Conservation (phyloP, 2,113 vertebrate genomes). For the Peucedramus taeniatus region DNA sequence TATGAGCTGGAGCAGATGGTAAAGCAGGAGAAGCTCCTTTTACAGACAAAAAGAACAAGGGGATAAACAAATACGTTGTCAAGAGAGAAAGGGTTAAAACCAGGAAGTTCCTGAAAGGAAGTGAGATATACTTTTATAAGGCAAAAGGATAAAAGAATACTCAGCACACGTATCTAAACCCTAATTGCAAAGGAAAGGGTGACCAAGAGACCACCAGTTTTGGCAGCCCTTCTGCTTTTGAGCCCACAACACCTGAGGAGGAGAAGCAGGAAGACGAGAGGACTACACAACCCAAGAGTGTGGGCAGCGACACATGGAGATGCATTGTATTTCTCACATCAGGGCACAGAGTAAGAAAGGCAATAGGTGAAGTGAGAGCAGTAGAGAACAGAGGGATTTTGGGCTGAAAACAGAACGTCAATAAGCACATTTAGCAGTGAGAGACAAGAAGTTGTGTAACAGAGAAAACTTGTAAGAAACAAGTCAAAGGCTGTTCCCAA, state of each 20-base stretch:
- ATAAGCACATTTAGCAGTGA: neutral
- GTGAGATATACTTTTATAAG: neutral
- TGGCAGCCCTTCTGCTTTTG: neutral
- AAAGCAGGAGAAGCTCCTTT: neutral
- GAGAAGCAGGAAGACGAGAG: neutral
- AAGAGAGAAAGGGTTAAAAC: neutral
- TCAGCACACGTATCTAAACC: neutral
- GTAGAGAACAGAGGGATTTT: neutral
- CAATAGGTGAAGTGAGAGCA: neutral
- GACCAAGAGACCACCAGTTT: neutral
- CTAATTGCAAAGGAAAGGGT: neutral
- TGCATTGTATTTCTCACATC: neutral
- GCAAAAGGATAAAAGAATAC: neutral
- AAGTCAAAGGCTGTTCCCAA: neutral
- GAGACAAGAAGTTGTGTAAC: neutral
- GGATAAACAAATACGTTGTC: neutral
- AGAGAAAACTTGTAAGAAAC: neutral
- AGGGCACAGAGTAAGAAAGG: neutral
- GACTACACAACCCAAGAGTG: rapidly evolving
- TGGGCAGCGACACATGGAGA: neutral
- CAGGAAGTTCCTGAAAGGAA: neutral
- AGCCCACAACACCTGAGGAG: neutral
- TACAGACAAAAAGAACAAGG: neutral
- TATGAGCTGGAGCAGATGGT: neutral
- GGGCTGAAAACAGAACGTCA: neutral